These are phyloP conservation scores for Helicolenus hilgendorfi DNA, from an alignment of 2,797 vertebrate genomes.

Conservation along the genomic window DNA sequence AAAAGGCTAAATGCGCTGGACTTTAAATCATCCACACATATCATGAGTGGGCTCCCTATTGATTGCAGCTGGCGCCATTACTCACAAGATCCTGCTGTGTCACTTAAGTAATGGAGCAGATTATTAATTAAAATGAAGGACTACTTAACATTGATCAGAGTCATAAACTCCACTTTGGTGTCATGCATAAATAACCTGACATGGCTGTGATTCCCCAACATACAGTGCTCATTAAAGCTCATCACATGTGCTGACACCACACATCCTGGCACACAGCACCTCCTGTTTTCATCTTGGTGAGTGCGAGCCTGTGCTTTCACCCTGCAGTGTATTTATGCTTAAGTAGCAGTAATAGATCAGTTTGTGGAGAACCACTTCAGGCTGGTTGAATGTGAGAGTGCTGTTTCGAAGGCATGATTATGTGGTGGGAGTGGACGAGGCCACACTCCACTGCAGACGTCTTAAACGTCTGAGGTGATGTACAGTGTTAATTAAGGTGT, in stretches of 20 bases:
- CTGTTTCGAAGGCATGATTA: conserved; percentile 49
- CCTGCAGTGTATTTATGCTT: conserved; percentile 63
- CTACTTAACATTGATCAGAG: conserved; percentile 79
- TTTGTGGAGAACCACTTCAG: conserved; percentile 46
- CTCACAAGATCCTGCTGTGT: conserved; percentile 53
- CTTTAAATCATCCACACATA: conserved; percentile 50
- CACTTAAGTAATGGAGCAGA: conserved; percentile 75
- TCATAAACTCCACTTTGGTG: conserved; percentile 42
- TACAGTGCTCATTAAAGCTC: conserved; percentile 54
- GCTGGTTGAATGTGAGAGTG: conserved; percentile 36
- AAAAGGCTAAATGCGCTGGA: conserved; percentile 40
- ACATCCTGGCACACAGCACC: conserved; percentile 49
- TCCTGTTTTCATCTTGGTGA: conserved; percentile 73
- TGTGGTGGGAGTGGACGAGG: conserved; percentile 25
- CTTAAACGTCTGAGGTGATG: conserved; percentile 20
- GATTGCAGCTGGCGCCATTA: conserved; percentile 58
- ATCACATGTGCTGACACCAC: conserved; percentile 79
- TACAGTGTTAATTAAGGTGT: conserved; percentile 17
- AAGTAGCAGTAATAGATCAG: conserved; percentile 76
- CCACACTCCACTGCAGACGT: neutral
- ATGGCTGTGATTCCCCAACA: conserved; percentile 34
- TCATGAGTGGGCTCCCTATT: conserved; percentile 42
- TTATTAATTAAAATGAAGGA: conserved; percentile 75
- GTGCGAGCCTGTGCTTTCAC: conserved; percentile 49
- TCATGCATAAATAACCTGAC: conserved; percentile 62